Conservation (phyloP, 2,113 vertebrate genomes). For the Sakesphorus luctuosus region DNA sequence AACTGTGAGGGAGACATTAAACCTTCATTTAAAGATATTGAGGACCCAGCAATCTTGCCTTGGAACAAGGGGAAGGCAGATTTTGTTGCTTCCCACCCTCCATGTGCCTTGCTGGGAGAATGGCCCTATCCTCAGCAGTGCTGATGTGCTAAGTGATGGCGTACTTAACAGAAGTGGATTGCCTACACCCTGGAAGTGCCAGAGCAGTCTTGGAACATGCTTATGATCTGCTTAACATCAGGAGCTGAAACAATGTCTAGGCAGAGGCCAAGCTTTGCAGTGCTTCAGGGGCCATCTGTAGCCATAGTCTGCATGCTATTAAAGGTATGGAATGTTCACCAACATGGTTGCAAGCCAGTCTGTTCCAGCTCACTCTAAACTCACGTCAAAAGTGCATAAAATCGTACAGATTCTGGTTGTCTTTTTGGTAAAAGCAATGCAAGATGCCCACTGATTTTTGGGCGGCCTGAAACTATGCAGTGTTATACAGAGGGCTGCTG, state of each 20-base stretch:
- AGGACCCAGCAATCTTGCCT: background rate
- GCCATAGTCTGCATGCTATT: background rate
- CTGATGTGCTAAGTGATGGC: background rate
- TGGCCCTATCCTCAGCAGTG: background rate
- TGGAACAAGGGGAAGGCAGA: background rate
- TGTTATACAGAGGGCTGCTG: background rate
- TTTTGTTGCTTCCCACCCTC: background rate
- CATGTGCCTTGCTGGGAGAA: background rate
- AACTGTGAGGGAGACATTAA: background rate
- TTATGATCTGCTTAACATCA: background rate
- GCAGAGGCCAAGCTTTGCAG: background rate
- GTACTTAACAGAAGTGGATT: background rate
- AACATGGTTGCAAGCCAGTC: rapidly evolving
- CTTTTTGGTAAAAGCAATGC: background rate
- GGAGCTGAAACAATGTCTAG: background rate
- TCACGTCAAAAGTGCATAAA: background rate
- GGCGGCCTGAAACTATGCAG: background rate
- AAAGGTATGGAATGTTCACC: background rate
- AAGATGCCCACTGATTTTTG: background rate
- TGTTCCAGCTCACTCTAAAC: background rate
- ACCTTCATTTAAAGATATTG: background rate
- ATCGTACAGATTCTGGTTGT: background rate
- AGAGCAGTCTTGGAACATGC: background rate
- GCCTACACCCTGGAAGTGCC: background rate
- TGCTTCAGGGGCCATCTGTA: background rate